phyloP scores from a whole-genome alignment of 2,113 vertebrate genomes.

The Clupea harengus region DNA sequence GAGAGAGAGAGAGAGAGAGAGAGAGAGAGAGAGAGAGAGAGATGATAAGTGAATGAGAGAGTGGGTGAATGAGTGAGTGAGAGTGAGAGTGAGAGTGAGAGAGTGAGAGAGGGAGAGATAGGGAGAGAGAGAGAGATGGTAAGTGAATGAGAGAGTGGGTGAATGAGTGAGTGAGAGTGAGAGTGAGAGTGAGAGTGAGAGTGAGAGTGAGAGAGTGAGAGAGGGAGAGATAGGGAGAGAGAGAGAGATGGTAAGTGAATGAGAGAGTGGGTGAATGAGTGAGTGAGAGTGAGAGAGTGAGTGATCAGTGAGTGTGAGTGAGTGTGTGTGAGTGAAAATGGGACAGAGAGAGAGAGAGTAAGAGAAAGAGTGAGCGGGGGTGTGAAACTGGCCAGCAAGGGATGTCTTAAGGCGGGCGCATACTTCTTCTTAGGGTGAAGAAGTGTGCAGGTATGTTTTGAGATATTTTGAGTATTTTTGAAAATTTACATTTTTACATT shows the following conservation, averaged over 20 bases:
- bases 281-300: too few relatives aligned
- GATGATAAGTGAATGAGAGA: too few relatives aligned
- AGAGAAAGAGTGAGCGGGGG: background rate
- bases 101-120: background rate
- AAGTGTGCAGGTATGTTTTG: background rate
- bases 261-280: too few relatives aligned
- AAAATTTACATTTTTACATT: too few relatives aligned
- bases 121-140: background rate
- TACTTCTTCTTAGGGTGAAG: background rate
- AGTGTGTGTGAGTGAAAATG: too few relatives aligned
- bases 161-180: background rate
- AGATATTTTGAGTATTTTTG: background rate
- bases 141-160: background rate
- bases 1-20: slow-evolving; percentile 17
- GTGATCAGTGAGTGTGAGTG: too few relatives aligned
- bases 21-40: slow-evolving; percentile 14
- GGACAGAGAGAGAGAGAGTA: too few relatives aligned
- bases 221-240: background rate
- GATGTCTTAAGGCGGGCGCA: too few relatives aligned
- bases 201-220: too few relatives aligned
- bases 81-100: background rate
- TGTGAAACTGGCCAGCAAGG: background rate
- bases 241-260: background rate
- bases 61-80: too few relatives aligned
- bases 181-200: too few relatives aligned